Base-by-base conservation (phyloP, 1,140 invertebrate species). In the Calliopsis andreniformis region DNA sequence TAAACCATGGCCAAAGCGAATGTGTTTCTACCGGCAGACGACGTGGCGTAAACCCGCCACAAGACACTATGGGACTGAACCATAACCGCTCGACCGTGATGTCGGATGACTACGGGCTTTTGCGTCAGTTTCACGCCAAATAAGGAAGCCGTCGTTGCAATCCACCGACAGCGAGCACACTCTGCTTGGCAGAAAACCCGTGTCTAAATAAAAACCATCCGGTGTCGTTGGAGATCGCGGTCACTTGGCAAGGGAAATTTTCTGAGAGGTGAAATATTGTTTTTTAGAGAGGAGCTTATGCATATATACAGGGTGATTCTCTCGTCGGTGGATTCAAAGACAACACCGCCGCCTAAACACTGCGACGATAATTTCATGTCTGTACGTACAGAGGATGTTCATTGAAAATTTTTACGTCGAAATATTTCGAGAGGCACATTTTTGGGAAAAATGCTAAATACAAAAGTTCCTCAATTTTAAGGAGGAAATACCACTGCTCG, bases 31-130 rank as follows among this genome's bases (percentile, higher is more conserved):
- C n/a, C 45, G 59, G 62, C 63, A 77, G 67, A 76, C 68, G 71
- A 80, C 75, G 62, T 53, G 64, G 49, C 32, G 80, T 71, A 79
- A 68, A 85, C 79, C 63, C 68, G 82, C 66, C 55, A 25, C 67
- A 69, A 83, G 80, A 82, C 78, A 79, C 80, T 62, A 56, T 56
- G 43, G 80, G 75, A 76, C 80, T 66, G 49, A 83, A 79, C 82
- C 69, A 70, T 79, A 79, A 83, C 80, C 82, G 66, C 77, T 83
- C 80, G 73, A 76, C 82, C 77, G 80, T 84, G 67, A 67, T 55
- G 77, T 72, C 77, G 76, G 80, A 79, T 84, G 76, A 79, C 82
- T 79, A 83, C 56, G 76, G 80, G 76, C 81, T 82, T 84, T 82
- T 79, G 80, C 80, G 66, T 75, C 78, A 69, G 77, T 79, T 73